phyloP scores from a whole-genome alignment of 2,113 vertebrate genomes.

The Podarcis cretensis region DNA sequence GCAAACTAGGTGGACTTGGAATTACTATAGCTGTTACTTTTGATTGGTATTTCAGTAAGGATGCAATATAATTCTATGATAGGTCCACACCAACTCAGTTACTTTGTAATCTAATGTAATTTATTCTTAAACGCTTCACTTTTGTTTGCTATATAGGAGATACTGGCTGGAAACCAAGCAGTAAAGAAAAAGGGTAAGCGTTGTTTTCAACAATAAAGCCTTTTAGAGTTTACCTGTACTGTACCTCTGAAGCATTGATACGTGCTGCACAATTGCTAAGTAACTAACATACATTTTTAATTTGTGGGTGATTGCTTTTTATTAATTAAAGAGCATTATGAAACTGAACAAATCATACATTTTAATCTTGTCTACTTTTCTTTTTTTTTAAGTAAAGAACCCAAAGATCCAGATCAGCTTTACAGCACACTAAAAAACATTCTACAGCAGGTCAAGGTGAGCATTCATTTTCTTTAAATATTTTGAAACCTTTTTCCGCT shows the following conservation, averaged over 20 bases:
- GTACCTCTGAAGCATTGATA: background rate
- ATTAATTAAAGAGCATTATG: background rate
- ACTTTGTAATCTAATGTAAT: conserved; percentile 63
- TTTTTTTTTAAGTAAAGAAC: conserved; percentile 89
- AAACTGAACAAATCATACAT: background rate
- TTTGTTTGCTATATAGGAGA: conserved; percentile 85
- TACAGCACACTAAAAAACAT: conserved; percentile 94
- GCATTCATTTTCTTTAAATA: conserved; percentile 47
- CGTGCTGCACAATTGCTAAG: background rate
- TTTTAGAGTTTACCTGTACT: conserved; percentile 4
- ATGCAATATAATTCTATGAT: conserved; percentile 48
- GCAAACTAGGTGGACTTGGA: conserved; percentile 20
- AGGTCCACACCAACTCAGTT: conserved; percentile 60
- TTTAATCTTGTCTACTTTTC: conserved; percentile 61
- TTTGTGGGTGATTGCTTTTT: conserved; percentile 20
- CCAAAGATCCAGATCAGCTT: conserved; percentile 96
- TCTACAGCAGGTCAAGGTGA: conserved; percentile 97
- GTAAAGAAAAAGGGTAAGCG: conserved; percentile 87
- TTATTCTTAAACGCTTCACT: conserved; percentile 70
- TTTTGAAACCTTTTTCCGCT: conserved; percentile 57
- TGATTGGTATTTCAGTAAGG: conserved; percentile 28
- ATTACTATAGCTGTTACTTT: conserved; percentile 36
- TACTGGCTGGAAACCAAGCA: conserved; percentile 96
- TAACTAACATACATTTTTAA: conserved; percentile 11
- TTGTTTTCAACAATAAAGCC: background rate